phyloP scores from a whole-genome alignment of 1,140 invertebrate genomes.

The Microplitis demolitor region DNA sequence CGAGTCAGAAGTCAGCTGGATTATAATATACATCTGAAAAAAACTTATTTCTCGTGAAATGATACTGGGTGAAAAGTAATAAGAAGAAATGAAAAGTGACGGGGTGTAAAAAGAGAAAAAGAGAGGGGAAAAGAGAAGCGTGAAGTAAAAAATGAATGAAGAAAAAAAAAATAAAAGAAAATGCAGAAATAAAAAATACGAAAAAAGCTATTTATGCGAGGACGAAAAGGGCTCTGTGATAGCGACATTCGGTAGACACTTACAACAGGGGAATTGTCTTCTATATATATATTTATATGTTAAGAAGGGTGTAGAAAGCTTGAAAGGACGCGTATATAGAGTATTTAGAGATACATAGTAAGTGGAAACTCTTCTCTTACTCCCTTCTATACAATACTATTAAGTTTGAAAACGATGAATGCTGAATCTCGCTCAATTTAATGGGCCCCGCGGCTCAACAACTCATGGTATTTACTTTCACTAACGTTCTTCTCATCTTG shows the following conservation, averaged over 20 bases:
- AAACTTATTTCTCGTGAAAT: not conserved
- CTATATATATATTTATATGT: not conserved
- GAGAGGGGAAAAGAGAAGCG: not conserved
- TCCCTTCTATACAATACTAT: not conserved
- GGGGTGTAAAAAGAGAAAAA: not conserved
- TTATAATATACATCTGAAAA: not conserved
- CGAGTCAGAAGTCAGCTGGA: not conserved
- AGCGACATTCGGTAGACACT: not conserved
- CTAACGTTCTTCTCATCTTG: conserved; percentile 2
- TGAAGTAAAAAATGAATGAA: not conserved
- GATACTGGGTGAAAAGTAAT: conserved; percentile 19
- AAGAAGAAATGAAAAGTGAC: conserved; percentile 25
- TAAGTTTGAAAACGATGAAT: not conserved
- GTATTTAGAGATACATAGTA: not conserved
- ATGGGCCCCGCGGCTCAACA: not conserved
- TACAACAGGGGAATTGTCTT: not conserved
- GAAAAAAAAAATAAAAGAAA: not conserved
- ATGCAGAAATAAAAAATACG: not conserved
- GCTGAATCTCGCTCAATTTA: conserved; percentile 16
- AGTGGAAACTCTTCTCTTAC: not conserved
- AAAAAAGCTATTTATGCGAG: conserved; percentile 20
- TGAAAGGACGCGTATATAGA: not conserved
- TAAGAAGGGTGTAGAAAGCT: not conserved
- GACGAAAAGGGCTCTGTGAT: not conserved
- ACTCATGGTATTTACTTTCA: conserved; percentile 24